Evolutionary conservation across 2,113 vertebrate genomes (phyloP).

Genomic region (Myotis davidii): DNA sequence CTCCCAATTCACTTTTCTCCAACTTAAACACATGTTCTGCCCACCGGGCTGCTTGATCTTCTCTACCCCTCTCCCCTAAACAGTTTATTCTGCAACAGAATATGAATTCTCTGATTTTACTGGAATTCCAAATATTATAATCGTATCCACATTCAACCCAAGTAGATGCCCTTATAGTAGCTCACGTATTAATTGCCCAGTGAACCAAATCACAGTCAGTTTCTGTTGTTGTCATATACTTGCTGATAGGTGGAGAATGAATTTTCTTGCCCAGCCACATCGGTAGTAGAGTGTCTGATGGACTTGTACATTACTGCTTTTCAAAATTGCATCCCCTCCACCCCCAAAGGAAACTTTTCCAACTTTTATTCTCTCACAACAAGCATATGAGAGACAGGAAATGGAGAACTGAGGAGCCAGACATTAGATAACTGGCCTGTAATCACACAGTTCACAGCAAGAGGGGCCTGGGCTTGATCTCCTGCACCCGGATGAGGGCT

Average conservation of each 20-base stretch:
- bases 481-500: accelerated
- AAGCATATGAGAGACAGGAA: background rate
- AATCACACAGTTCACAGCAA: background rate
- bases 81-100: background rate
- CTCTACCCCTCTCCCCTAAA: background rate
- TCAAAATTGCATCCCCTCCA: background rate
- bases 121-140: background rate
- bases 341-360: background rate
- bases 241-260: background rate
- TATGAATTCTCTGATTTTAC: background rate
- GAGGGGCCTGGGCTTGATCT: background rate
- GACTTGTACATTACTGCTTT: background rate
- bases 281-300: no score
- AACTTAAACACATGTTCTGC: background rate
- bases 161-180: background rate
- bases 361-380: background rate
- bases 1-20: background rate
- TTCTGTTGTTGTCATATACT: background rate
- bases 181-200: background rate
- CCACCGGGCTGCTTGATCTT: background rate
- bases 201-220: background rate
- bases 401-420: background rate
- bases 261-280: background rate
- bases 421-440: accelerated
- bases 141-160: background rate